These are phyloP conservation scores for Cassiopea andromeda DNA, from an alignment of 30 jellyfish, hydroid and myxozoan species.

Conservation along the genomic window DNA sequence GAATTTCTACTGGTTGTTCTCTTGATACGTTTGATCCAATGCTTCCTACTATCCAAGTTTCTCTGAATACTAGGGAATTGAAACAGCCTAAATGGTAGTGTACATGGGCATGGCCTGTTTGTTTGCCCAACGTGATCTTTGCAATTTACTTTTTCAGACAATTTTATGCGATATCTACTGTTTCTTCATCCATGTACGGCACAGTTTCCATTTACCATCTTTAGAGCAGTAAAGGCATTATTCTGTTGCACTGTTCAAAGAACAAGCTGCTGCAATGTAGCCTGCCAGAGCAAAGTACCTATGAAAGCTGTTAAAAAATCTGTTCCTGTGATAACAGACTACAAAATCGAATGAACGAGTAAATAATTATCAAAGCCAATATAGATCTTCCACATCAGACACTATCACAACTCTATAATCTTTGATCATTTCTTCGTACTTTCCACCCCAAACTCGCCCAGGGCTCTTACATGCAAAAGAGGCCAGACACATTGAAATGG, in stretches of 20 bases:
- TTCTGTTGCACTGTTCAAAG: too few relatives aligned
- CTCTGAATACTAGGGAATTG: neutral
- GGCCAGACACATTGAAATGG: neutral
- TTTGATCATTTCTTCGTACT: neutral
- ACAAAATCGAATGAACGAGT: neutral
- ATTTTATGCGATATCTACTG: too few relatives aligned
- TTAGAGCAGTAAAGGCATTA: too few relatives aligned
- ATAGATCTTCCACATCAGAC: neutral
- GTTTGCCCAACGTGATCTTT: too few relatives aligned
- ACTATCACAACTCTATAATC: neutral
- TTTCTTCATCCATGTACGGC: too few relatives aligned
- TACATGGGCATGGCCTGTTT: too few relatives aligned
- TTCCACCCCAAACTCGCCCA: constrained; percentile 10
- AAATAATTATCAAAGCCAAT: neutral
- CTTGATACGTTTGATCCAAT: constrained; percentile 3
- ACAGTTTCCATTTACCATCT: too few relatives aligned
- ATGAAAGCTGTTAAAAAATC: neutral
- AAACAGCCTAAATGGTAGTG: constrained; percentile 1
- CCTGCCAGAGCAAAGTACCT: too few relatives aligned
- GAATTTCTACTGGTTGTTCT: constrained; percentile 2
- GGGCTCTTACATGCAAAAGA: neutral
- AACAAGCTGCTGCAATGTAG: too few relatives aligned
- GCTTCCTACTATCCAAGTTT: neutral
- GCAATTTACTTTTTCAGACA: too few relatives aligned
- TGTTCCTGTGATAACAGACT: neutral